Percentiles rank a stretch among this genome's conserved stretches.
phyloP scores from a whole-genome alignment of 2,888 invertebrate genomes.

The Limnephilus auricula region DNA sequence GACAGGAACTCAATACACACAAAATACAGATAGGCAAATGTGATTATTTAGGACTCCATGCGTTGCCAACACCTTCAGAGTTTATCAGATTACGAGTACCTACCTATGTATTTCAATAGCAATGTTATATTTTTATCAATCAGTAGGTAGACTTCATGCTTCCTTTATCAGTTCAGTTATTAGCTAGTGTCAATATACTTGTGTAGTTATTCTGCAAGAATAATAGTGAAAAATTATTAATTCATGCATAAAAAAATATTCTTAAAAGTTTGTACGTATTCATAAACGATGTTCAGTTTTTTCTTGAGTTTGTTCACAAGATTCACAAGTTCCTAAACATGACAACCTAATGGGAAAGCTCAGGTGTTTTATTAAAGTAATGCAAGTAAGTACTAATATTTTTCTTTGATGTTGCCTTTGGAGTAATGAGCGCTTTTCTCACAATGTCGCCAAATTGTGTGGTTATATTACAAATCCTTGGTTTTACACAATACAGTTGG shows the following conservation, averaged over 20 bases:
- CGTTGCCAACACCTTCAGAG: neutral
- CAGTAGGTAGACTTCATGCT: neutral
- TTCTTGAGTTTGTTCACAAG: neutral
- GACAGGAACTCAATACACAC: neutral
- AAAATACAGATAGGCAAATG: neutral
- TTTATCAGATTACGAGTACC: neutral
- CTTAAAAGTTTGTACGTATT: neutral
- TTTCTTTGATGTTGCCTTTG: neutral
- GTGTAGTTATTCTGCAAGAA: neutral
- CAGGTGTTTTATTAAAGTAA: neutral
- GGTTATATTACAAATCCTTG: neutral
- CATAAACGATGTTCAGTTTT: neutral
- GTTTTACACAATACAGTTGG: neutral
- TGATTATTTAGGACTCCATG: neutral
- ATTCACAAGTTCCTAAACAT: neutral
- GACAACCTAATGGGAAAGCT: neutral
- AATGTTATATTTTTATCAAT: neutral
- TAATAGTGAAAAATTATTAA: too few species aligned
- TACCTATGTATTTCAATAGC: neutral
- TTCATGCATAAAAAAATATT: neutral
- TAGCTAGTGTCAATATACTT: neutral
- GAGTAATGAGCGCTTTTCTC: neutral
- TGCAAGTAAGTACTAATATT: neutral
- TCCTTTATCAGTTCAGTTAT: neutral
- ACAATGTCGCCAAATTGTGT: neutral